Evolutionary conservation across 2,797 vertebrate genomes (phyloP).

Genomic region (Eutrigla gurnardus): DNA sequence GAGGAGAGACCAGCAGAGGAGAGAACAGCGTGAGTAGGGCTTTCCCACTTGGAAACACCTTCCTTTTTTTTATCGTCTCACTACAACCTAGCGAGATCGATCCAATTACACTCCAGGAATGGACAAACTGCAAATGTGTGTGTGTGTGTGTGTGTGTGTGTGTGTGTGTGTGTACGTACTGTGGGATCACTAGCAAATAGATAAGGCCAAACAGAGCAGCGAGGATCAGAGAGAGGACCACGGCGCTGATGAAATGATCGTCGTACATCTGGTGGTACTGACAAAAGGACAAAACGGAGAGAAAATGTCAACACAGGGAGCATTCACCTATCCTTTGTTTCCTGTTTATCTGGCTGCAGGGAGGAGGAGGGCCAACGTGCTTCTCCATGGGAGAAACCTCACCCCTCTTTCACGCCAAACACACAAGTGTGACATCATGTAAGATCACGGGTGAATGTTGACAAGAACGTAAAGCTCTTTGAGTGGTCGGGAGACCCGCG

Average conservation of each 20-base stretch:
- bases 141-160: constrained; percentile 45
- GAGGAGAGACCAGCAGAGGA: constrained; percentile 31
- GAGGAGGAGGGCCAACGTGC: not conserved
- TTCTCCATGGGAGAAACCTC: not conserved
- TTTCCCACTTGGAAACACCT: constrained; percentile 43
- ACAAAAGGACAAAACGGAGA: constrained; percentile 26
- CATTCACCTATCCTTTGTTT: not conserved
- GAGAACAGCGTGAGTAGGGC: constrained; percentile 32
- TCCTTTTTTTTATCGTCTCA: constrained; percentile 43
- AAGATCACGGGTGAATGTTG: too few species aligned
- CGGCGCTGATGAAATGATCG: constrained; percentile 95
- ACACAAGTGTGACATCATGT: not conserved
- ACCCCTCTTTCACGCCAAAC: too few species aligned
- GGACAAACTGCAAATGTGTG: constrained; percentile 35
- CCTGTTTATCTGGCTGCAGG: not conserved
- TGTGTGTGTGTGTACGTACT: constrained; percentile 85
- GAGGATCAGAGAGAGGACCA: constrained; percentile 93
- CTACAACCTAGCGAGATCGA: constrained; percentile 20
- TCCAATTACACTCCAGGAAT: constrained; percentile 44
- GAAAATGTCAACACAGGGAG: not conserved
- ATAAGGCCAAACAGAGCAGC: constrained; percentile 94
- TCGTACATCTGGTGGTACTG: constrained; percentile 97
- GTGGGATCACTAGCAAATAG: constrained; percentile 97
- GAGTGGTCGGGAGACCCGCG: too few species aligned
- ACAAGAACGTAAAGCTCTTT: too few species aligned